Percentiles rank a stretch among this genome's conserved stretches.
phyloP scores from a whole-genome alignment of 2,113 vertebrate species.

The Syrrhaptes paradoxus region DNA sequence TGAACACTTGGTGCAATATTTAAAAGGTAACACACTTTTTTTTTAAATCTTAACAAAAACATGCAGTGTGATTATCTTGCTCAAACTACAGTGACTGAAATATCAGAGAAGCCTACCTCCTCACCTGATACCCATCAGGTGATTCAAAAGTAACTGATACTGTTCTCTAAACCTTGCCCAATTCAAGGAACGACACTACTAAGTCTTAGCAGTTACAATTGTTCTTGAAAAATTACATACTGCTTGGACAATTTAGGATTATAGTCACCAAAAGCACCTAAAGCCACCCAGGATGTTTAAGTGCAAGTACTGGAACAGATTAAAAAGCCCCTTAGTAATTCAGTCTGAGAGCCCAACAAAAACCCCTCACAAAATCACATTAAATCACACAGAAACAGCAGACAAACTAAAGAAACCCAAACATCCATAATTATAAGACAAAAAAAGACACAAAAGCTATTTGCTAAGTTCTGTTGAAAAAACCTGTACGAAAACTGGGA shows the following conservation, averaged over 20 bases:
- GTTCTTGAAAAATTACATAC: rapidly evolving
- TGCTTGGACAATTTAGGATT: neutral
- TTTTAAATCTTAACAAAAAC: neutral
- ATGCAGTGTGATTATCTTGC: rapidly evolving
- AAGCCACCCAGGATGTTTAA: neutral
- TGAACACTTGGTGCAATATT: neutral
- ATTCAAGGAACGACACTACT: neutral
- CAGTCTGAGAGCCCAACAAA: neutral
- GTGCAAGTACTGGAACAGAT: neutral
- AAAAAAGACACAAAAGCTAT: neutral
- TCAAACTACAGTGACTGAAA: neutral
- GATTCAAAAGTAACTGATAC: neutral
- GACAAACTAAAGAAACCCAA: neutral
- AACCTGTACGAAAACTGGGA: neutral
- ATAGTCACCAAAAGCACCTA: neutral
- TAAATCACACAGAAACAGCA: neutral
- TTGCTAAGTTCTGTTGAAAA: neutral
- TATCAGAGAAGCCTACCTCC: neutral
- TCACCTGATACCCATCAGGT: neutral
- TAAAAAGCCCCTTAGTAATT: neutral
- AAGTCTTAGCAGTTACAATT: neutral
- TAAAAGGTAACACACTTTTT: neutral
- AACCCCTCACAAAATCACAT: neutral
- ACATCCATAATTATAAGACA: neutral
- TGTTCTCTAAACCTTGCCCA: neutral